Base-by-base conservation (phyloP, 2,888 invertebrate species). In the Apoda limacodes region DNA sequence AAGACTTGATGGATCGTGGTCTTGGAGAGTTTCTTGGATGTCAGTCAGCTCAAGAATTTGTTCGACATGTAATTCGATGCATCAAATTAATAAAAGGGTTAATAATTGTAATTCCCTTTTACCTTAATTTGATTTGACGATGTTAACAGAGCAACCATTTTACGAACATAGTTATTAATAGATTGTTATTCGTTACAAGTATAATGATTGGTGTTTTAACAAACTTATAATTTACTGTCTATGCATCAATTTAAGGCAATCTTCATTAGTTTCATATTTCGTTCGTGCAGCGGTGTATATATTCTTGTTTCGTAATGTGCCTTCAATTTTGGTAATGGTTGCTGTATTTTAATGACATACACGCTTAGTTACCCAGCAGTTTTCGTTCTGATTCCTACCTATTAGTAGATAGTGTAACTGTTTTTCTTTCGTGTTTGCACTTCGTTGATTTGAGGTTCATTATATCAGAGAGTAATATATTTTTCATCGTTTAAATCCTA, bases 361-460 rank as follows among this genome's bases (percentile, higher is more conserved):
- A 53, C 51, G 50, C 51, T 51, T 47, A 52, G 50, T 55, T 54
- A 48, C 48, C 46, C 50, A n/a, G 48, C 51, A 54, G 50, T 59
- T 60, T 59, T 51, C 56, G 53, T 55, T 52, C 55, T 50, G 55
- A 55, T 62, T 52, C 46, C 45, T 50, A 53, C 45, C 48, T 53
- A 55, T 53, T 50, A 49, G 57, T 55, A 53, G 55, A 57, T 54
- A 55, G 59, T 63, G 50, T 69, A 75, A 76, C 76, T 66, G 75
- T 75, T 64, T 31, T 35, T 51, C 37, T 48, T 45, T 45, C 43
- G 42, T 48, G 58, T 74, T 70, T 61, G 60, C 72, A 69, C 70
- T 64, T 60, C 57, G 71, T 54, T 69, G 65, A 42, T 49, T 69
- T 59, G 50, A 52, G 48, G 46, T 47, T 60, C 52, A 48, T 60